Evolutionary conservation across 2,888 invertebrate genomes (phyloP).

Genomic region (Ecliptopera silaceata): DNA sequence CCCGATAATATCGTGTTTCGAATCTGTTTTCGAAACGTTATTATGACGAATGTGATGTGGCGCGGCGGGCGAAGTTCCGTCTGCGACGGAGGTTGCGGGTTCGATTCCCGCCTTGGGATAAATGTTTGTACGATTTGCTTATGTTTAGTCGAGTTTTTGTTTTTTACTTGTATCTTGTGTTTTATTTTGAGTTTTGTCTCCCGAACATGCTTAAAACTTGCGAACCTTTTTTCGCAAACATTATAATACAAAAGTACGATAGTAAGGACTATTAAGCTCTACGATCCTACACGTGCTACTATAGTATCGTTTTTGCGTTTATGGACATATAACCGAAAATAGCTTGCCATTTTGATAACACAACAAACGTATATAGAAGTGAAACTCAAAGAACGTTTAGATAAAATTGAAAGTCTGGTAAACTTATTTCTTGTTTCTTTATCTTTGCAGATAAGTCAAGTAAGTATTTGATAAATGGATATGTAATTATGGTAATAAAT

Average conservation of each 20-base stretch:
- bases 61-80: no score
- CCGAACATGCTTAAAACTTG: neutral
- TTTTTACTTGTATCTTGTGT: no score
- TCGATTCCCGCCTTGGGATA: no score
- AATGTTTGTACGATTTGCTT: no score
- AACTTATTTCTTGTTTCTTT: no score
- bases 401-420: neutral
- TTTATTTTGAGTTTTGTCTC: no score
- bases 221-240: neutral
- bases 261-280: constrained; percentile 2
- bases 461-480: no score
- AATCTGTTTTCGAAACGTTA: neutral
- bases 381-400: neutral
- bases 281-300: constrained; percentile 10
- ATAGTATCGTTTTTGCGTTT: constrained; percentile 7
- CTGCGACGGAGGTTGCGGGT: no score
- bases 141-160: no score
- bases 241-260: constrained; percentile 2
- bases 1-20: neutral
- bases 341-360: neutral
- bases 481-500: no score
- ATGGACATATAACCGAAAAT: constrained; percentile 12
- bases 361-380: neutral
- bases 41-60: no score
- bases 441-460: neutral